These are phyloP conservation scores for Manduca sexta DNA, from an alignment of 1,140 invertebrate genomes.

Conservation along the genomic window DNA sequence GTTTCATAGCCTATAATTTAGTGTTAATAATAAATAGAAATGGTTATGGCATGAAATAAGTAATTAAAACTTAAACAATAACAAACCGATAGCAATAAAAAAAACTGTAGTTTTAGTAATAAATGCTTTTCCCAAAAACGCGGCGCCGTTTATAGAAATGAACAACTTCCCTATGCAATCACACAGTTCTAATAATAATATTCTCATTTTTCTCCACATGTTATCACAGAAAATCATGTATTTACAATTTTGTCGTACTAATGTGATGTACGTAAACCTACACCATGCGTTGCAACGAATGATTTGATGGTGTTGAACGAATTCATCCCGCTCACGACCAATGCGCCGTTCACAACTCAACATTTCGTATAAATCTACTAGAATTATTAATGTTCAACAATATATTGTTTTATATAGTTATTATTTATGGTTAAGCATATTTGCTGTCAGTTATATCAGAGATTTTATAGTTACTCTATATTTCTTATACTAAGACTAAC, in stretches of 20 bases:
- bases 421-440: too few species aligned
- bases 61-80: too few species aligned
- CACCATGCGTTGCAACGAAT: constrained; percentile 58
- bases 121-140: constrained; percentile 32
- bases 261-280: constrained; percentile 63
- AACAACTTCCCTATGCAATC: constrained; percentile 71
- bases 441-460: too few species aligned
- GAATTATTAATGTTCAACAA: neutral
- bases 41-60: too few species aligned
- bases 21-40: too few species aligned
- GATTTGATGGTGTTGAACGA: constrained; percentile 42
- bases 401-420: too few species aligned
- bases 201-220: constrained; percentile 63
- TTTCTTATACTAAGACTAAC: too few species aligned
- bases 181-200: constrained; percentile 71
- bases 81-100: too few species aligned
- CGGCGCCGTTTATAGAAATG: constrained; percentile 53
- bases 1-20: too few species aligned
- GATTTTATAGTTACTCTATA: too few species aligned
- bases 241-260: constrained; percentile 73
- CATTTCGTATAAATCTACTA: neutral
- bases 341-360: constrained; percentile 7
- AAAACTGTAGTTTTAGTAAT: neutral
- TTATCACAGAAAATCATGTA: constrained; percentile 76
- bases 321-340: constrained; percentile 30